Conservation (phyloP, 1,140 invertebrate genomes). For the Calliphora vicina region DNA sequence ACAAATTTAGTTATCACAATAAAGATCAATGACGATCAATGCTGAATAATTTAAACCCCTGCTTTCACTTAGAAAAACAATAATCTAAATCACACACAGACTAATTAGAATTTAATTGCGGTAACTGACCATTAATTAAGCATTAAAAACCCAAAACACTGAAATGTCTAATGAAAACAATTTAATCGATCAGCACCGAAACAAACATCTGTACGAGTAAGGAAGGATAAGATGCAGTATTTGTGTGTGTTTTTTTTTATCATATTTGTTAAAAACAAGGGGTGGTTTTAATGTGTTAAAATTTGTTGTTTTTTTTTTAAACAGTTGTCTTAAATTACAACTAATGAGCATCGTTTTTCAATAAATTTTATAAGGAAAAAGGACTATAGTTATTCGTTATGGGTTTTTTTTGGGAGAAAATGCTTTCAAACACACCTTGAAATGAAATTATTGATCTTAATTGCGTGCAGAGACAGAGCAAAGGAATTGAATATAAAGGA, state of each 20-base stretch:
- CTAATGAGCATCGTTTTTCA: constrained; percentile 23
- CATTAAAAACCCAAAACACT: neutral
- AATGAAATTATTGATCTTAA: neutral
- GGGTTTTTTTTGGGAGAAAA: neutral
- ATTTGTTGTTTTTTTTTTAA: neutral
- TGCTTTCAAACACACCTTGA: constrained; percentile 15
- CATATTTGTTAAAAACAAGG: neutral
- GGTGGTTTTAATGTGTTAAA: constrained; percentile 9
- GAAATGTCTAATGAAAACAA: neutral
- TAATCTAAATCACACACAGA: neutral
- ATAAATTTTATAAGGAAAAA: neutral
- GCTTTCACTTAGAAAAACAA: no score
- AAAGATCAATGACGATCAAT: no score
- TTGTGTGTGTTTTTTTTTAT: no score
- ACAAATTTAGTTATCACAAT: no score
- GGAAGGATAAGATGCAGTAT: no score
- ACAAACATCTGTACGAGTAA: neutral
- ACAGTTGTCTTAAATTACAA: constrained; percentile 29
- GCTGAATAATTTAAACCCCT: no score
- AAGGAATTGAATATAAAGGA: neutral
- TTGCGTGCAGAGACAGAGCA: neutral
- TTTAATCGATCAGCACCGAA: constrained; percentile 16
- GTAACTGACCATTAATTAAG: constrained; percentile 8
- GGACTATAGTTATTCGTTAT: neutral
- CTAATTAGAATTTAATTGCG: constrained; percentile 15